phyloP scores from a whole-genome alignment of 2,888 invertebrate genomes.

The Anarsia innoxiella region DNA sequence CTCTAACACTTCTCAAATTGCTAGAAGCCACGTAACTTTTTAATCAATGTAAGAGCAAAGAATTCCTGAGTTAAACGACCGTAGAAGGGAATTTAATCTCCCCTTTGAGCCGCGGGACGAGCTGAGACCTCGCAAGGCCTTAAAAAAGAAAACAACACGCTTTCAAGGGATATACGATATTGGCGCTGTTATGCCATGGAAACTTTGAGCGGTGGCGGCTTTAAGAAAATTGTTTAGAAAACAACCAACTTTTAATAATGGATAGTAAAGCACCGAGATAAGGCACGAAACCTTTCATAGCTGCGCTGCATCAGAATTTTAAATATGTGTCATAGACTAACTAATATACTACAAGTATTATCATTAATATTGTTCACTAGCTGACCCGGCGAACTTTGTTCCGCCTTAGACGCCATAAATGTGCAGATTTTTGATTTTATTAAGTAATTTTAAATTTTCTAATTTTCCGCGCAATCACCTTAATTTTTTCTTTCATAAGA shows the following conservation, averaged over 20 bases:
- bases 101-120: constrained; percentile 7
- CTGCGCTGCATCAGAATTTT: no score
- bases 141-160: constrained; percentile 3
- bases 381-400: no score
- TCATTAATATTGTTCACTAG: no score
- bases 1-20: constrained; percentile 1
- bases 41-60: constrained; percentile 10
- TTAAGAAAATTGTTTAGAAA: constrained; percentile 7
- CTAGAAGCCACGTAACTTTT: constrained; percentile 3
- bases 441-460: no score
- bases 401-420: no score
- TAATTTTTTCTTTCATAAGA: no score
- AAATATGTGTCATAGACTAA: no score
- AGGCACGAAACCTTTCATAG: no score
- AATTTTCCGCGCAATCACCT: no score
- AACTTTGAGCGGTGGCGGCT: constrained; percentile 1
- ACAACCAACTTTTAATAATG: constrained; percentile 7
- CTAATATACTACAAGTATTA: no score
- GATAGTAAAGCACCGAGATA: constrained; percentile 1
- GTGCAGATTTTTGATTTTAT: no score
- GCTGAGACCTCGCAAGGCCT: constrained; percentile 2
- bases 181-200: not conserved
- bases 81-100: constrained; percentile 9
- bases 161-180: constrained; percentile 3
- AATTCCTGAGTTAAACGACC: constrained; percentile 7